Conservation (phyloP, 1,140 invertebrate genomes). For the Elymnias hypermnestra region DNA sequence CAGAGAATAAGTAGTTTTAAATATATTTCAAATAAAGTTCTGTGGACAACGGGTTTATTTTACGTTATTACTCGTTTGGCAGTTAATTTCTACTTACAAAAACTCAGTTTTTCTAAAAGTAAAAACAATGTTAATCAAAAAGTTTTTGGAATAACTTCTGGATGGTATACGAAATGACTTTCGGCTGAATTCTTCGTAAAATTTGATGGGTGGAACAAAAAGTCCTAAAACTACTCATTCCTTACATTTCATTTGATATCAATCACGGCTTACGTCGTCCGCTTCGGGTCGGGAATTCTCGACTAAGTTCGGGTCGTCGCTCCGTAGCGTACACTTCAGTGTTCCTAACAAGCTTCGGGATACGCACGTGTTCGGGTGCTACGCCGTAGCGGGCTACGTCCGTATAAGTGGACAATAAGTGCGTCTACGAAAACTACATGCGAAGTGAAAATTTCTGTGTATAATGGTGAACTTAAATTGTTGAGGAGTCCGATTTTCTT, state of each 20-base stretch:
- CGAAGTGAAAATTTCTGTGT: constrained; percentile 31
- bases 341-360: constrained; percentile 42
- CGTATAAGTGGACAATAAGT: constrained; percentile 20
- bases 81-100: too few species aligned
- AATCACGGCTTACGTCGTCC: constrained; percentile 64
- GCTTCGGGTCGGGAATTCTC: constrained; percentile 45
- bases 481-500: constrained; percentile 34
- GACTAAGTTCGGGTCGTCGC: constrained; percentile 41
- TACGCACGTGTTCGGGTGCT: constrained; percentile 40
- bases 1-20: too few species aligned
- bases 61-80: too few species aligned
- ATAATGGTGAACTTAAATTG: constrained; percentile 35
- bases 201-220: constrained; percentile 67
- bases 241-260: constrained; percentile 74
- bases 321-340: constrained; percentile 55
- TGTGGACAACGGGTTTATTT: too few species aligned
- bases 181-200: too few species aligned
- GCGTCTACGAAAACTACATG: constrained; percentile 16
- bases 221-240: constrained; percentile 64
- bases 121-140: too few species aligned
- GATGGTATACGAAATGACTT: too few species aligned
- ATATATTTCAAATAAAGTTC: too few species aligned
- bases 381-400: constrained; percentile 42
- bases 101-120: too few species aligned
- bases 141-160: too few species aligned